phyloP scores from a whole-genome alignment of 2,797 vertebrate species.

The Sebastes taczanowskii region DNA sequence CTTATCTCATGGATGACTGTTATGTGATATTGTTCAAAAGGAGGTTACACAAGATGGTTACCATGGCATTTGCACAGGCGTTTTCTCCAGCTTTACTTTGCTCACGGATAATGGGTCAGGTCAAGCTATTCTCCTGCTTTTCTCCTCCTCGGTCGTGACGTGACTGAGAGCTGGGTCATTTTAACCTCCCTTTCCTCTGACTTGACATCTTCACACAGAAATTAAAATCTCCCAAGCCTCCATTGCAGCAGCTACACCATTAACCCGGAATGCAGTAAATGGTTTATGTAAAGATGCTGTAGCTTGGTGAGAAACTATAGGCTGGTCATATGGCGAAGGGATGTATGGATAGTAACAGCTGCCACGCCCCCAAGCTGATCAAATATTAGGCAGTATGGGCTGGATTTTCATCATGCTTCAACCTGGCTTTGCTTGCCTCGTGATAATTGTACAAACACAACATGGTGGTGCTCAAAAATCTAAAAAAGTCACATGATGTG shows the following conservation, averaged over 20 bases:
- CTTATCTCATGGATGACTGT: conserved; percentile 54
- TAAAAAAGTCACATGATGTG: background rate
- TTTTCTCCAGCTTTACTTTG: conserved; percentile 58
- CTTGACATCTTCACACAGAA: conserved; percentile 58
- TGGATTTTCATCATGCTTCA: background rate
- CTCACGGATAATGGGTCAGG: conserved; percentile 68
- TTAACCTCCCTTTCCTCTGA: conserved; percentile 65
- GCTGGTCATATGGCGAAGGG: background rate
- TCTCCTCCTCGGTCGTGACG: conserved; percentile 46
- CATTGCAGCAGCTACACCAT: conserved; percentile 10
- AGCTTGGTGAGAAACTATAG: conserved; percentile 7
- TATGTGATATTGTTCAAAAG: conserved; percentile 58
- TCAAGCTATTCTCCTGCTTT: conserved; percentile 66
- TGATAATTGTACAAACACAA: background rate
- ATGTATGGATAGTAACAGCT: conserved; percentile 20
- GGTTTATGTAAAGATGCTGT: conserved; percentile 16
- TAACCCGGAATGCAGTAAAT: background rate
- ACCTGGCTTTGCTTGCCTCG: background rate
- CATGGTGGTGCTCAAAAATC: background rate
- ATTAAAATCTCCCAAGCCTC: conserved; percentile 35
- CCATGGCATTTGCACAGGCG: conserved; percentile 67
- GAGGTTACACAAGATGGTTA: conserved; percentile 66
- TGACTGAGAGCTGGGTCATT: conserved; percentile 66
- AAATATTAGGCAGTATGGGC: background rate
- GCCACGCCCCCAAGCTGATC: background rate